phyloP scores from a whole-genome alignment of 2,888 invertebrate species.

The Plagiodera versicolora region DNA sequence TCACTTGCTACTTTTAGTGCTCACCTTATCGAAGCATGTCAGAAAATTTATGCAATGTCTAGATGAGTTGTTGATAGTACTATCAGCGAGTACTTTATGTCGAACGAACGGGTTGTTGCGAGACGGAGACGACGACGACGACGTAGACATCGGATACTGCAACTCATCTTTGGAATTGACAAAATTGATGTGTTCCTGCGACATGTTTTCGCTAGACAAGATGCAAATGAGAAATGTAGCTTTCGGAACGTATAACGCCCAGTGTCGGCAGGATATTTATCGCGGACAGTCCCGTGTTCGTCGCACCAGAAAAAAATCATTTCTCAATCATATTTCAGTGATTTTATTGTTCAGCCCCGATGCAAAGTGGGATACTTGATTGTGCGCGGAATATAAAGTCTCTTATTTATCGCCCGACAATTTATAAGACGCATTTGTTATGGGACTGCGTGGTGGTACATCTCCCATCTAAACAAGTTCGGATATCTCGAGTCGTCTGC shows the following conservation, averaged over 20 bases:
- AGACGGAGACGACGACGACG: no score
- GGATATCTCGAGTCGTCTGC: conserved; percentile 30
- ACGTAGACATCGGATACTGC: no score
- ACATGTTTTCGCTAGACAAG: neutral
- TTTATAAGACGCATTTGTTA: conserved; percentile 56
- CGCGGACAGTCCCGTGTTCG: conserved; percentile 49
- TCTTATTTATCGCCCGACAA: conserved; percentile 56
- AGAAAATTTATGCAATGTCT: no score
- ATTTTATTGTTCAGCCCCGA: conserved; percentile 56
- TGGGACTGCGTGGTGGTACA: conserved; percentile 47
- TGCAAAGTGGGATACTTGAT: conserved; percentile 56
- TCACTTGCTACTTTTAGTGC: no score
- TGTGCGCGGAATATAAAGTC: conserved; percentile 56
- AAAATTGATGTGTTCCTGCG: neutral
- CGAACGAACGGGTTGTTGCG: no score
- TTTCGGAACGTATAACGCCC: conserved; percentile 36
- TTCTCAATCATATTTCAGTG: conserved; percentile 57
- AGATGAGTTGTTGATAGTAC: no score
- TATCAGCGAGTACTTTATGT: no score
- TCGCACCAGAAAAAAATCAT: conserved; percentile 52
- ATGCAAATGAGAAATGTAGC: conserved; percentile 12
- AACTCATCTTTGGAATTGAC: neutral
- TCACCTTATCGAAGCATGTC: no score
- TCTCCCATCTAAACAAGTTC: conserved; percentile 19
- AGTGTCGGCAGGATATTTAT: conserved; percentile 50